Evolutionary conservation across 1,140 invertebrate genomes (phyloP), one percentile per base, ranked within the genome.

Genomic region (Nephotettix cincticeps): DNA sequence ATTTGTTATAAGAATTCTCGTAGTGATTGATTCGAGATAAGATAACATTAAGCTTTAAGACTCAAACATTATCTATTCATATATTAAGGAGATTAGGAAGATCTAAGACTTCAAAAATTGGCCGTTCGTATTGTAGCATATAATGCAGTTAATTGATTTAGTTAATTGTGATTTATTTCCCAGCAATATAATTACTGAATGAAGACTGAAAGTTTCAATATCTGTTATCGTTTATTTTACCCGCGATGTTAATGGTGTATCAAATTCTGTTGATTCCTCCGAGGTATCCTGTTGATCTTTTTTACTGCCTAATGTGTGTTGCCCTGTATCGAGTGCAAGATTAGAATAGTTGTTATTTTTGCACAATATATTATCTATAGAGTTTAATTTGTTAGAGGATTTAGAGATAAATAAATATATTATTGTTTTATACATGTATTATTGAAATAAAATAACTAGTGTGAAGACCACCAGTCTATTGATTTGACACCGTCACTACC

Each of bases 321-420:
- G 6, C 6, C 4, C 47, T 40, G 17, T 9, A n/a, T 51, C 4
- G 21, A 27, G 56, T 61, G 27, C 21, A 61, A 61, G 6, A 14
- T 6, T 25, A 61, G 25, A 14, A 61, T 61, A 61, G 56, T 61
- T n/a, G 56, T 61, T 61, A 61, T 61, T 61, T 61, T 61, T 61
- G 56, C 56, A 61, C 56, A 27, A 61, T 28, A 61, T 51, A 27
- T 6, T 23, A 14, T 61, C 21, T 61, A 14, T 6, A 61, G 56
- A 61, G 56, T 61, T 61, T 61, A 61, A 61, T 61, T 27, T 61
- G 56, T 61, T 61, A 61, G 56, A 61, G 13, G 21, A 14, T 21
- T 11, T 61, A 61, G 56, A 61, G 56, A 4, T 13, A 27, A 61
- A 61, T 61, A 61, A 27, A 61, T 61, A 61, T 61, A 21, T 29